Evolutionary conservation across 2,113 vertebrate genomes (phyloP).

Genomic region (Megaptera novaeangliae): DNA sequence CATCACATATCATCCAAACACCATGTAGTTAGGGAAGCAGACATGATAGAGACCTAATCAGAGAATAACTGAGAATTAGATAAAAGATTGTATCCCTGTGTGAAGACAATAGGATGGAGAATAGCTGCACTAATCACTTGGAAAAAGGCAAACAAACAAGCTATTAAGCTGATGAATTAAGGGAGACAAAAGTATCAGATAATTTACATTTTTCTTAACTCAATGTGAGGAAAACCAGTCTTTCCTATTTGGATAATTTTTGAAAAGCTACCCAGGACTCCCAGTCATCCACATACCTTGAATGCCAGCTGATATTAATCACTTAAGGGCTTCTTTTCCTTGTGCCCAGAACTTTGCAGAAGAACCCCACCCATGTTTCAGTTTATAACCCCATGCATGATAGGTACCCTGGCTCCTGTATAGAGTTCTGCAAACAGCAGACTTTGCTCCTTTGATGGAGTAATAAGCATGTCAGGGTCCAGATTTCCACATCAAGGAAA

Average conservation of each 20-base stretch:
- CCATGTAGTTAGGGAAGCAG: background rate
- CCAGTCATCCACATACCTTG: background rate
- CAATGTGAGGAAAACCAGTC: background rate
- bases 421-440: background rate
- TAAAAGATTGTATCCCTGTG: background rate
- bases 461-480: background rate
- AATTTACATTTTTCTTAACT: background rate
- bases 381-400: background rate
- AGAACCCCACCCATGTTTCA: background rate
- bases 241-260: background rate
- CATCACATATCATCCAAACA: background rate
- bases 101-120: background rate
- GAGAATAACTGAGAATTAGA: background rate
- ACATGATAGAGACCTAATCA: background rate
- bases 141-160: background rate
- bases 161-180: background rate
- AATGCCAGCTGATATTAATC: background rate
- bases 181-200: background rate
- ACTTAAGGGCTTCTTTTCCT: background rate
- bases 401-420: rapidly evolving
- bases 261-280: background rate
- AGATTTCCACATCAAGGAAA: background rate
- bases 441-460: background rate
- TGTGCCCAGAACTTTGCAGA: background rate
- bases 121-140: background rate